Evolutionary conservation across 2,113 vertebrate genomes (phyloP), one percentile per base, ranked within the genome.

Genomic region (Geococcyx californianus): DNA sequence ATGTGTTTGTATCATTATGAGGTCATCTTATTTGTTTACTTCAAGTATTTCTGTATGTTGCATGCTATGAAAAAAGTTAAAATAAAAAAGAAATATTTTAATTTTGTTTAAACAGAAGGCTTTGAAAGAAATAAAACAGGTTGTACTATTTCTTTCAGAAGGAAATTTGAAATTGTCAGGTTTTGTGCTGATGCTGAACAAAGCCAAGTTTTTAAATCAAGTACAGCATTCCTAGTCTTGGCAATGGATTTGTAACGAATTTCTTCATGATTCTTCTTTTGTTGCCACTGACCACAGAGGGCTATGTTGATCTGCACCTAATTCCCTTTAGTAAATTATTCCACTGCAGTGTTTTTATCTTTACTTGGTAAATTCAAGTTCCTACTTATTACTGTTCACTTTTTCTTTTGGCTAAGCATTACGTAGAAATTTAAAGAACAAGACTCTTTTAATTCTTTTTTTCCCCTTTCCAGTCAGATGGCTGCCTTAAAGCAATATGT

Each of bases 311-410:
- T 83, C 86, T 89, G 47, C 73, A 81, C 47, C 76, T 93, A 92
- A 96, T 86, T 45, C 68, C 72, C 59, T 92, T 76, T 63, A 89
- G 47, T 64, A 95, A 92, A 80, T 84, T 88, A 93, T 86, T 96
- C 38, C 56, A 44, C 47, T 66, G 29, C 44, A 77, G 52, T 47
- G 72, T 90, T 94, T 85, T 51, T 90, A 42, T 38, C 26, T 83
- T 83, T 80, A 69, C 42, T 63, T 52, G 44, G 47, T 91, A 70
- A 94, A 86, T 78, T 70, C 73, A 56, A 77, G 76, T 49, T 86
- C 51, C 31, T 93, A 24, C 51, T 92, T 31, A 84, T 95, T 95
- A 69, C 31, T 45, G 26, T 83, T 91, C 67, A 83, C 55, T 79
- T 91, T 86, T 67, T 59, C 52, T 78, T 89, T 89, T 94, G 93